A percentile compares a stretch with the other conserved stretches of the same genome.
These are phyloP conservation scores for Drosophila formosana DNA, from an alignment of 2,888 invertebrate genomes.

Conservation along the genomic window DNA sequence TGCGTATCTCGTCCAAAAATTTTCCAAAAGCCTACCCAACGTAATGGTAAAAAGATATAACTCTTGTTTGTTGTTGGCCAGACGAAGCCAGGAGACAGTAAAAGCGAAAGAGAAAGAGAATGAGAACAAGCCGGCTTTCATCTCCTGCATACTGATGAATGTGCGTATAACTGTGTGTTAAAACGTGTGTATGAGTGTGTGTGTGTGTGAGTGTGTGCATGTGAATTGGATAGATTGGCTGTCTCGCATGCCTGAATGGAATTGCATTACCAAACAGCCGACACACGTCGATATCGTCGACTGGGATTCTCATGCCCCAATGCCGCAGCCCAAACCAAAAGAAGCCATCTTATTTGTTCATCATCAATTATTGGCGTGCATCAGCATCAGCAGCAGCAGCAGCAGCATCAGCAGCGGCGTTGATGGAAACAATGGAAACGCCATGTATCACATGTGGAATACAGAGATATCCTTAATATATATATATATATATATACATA, in stretches of 20 bases:
- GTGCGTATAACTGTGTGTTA: slow-evolving; percentile 40
- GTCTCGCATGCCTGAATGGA: slow-evolving; percentile 79
- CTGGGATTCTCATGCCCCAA: slow-evolving; percentile 38
- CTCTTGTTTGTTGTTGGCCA: slow-evolving; percentile 65
- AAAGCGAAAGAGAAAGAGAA: slow-evolving; percentile 8
- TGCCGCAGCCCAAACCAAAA: slow-evolving; percentile 57
- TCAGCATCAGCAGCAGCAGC: slow-evolving; percentile 52
- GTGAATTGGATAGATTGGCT: slow-evolving; percentile 78
- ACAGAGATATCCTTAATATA: slow-evolving; percentile 23
- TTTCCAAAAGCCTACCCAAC: slow-evolving; percentile 52
- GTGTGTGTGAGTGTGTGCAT: slow-evolving; percentile 32
- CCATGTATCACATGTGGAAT: slow-evolving; percentile 65
- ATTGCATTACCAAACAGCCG: slow-evolving; percentile 75
- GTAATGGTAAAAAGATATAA: slow-evolving; percentile 71
- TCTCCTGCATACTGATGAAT: slow-evolving; percentile 76
- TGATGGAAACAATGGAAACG: slow-evolving; percentile 75
- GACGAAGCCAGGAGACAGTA: slow-evolving; percentile 31
- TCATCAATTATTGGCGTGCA: slow-evolving; percentile 81
- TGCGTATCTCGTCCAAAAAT: slow-evolving; percentile 46
- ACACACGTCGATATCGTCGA: slow-evolving; percentile 44
- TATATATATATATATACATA: slow-evolving; percentile 6
- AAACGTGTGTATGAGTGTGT: slow-evolving; percentile 27
- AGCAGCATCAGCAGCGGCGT: slow-evolving; percentile 29
- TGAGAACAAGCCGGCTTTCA: slow-evolving; percentile 62
- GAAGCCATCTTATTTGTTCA: slow-evolving; percentile 81